These are phyloP conservation scores for Thripadectes ignobilis DNA, from an alignment of 2,797 vertebrate genomes.

Conservation along the genomic window DNA sequence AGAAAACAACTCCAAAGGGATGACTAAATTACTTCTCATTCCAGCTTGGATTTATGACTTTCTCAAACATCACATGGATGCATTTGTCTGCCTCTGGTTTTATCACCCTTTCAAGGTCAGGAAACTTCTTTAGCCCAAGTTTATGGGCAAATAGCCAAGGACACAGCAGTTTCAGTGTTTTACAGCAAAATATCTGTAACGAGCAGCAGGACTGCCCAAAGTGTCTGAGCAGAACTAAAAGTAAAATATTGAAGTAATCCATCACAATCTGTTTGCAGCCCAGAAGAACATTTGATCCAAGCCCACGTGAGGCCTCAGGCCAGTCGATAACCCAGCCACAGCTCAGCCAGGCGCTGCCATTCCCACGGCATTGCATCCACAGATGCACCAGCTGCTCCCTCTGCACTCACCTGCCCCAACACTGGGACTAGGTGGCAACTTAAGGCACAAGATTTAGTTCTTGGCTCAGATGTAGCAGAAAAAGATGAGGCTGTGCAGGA, in stretches of 20 bases:
- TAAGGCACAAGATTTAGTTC: background rate
- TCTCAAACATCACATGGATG: background rate
- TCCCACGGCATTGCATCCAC: background rate
- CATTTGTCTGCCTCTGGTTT: background rate
- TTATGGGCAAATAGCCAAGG: background rate
- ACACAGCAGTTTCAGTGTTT: background rate
- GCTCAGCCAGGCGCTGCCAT: background rate
- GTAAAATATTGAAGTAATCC: background rate
- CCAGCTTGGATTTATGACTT: background rate
- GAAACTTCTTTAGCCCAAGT: background rate
- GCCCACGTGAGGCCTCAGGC: accelerated
- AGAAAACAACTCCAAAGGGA: conserved; percentile 17
- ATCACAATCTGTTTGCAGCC: background rate
- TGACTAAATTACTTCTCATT: conserved; percentile 7
- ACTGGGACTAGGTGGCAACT: background rate
- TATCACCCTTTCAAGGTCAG: background rate
- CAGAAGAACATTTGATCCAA: background rate
- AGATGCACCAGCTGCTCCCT: background rate
- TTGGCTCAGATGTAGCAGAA: background rate
- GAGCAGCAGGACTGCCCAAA: background rate
- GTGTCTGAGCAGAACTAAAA: background rate
- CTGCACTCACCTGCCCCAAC: background rate
- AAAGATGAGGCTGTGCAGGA: background rate
- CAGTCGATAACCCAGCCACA: accelerated
- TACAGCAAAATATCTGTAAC: background rate